Conservation (phyloP, 2,797 vertebrate genomes). For the Fistularia tabacaria region DNA sequence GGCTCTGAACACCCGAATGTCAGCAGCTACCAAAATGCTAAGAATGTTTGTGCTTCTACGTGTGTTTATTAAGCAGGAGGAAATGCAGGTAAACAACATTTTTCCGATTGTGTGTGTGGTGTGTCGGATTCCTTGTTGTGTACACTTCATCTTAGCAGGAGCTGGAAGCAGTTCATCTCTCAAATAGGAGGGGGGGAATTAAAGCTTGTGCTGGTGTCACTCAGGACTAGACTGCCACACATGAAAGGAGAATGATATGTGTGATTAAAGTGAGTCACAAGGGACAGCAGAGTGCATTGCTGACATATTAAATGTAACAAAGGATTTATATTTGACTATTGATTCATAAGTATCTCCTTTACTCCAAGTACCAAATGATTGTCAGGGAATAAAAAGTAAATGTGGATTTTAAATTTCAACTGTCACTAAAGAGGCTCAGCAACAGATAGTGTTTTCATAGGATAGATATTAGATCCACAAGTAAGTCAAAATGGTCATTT, state of each 20-base stretch:
- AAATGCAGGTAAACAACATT: slow-evolving; percentile 18
- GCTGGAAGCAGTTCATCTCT: slow-evolving; percentile 23
- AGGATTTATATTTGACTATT: slow-evolving; percentile 51
- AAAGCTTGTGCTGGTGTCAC: slow-evolving; percentile 38
- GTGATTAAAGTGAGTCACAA: too few relatives aligned
- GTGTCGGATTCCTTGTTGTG: slow-evolving; percentile 20
- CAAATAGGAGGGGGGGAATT: slow-evolving; percentile 38
- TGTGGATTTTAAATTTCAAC: slow-evolving; percentile 39
- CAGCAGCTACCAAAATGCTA: slow-evolving; percentile 57
- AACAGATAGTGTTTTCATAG: slow-evolving; percentile 27
- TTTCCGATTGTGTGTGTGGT: slow-evolving; percentile 23
- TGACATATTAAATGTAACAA: slow-evolving; percentile 47
- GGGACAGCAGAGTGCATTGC: slow-evolving; percentile 8
- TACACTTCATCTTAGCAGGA: slow-evolving; percentile 38
- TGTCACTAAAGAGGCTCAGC: slow-evolving; percentile 34
- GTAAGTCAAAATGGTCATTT: slow-evolving; percentile 17
- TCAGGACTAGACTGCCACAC: slow-evolving; percentile 24
- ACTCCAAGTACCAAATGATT: slow-evolving; percentile 37
- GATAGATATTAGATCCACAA: slow-evolving; percentile 28
- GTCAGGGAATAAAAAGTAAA: slow-evolving; percentile 41
- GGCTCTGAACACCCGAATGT: slow-evolving; percentile 61
- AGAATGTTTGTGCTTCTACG: slow-evolving; percentile 50
- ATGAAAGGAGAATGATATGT: slow-evolving; percentile 45
- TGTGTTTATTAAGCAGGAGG: slow-evolving; percentile 59
- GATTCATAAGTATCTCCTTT: slow-evolving; percentile 44